phyloP scores from a whole-genome alignment of 2,797 vertebrate species.

The Cyclura pinguis region DNA sequence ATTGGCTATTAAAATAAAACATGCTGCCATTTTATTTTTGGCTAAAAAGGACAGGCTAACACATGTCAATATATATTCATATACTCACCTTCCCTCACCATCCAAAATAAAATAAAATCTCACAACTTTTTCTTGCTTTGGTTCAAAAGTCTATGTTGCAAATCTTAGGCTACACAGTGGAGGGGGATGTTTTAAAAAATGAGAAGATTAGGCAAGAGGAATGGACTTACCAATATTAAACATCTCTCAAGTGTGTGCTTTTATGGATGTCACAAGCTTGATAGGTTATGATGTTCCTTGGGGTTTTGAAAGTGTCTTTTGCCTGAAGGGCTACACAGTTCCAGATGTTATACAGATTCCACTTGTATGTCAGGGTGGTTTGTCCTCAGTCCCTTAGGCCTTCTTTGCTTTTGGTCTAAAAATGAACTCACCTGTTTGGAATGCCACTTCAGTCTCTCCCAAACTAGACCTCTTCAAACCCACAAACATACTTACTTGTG shows the following conservation, averaged over 20 bases:
- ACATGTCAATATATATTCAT: background rate
- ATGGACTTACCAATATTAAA: slow-evolving; percentile 27
- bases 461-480: background rate
- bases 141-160: background rate
- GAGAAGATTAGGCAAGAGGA: slow-evolving; percentile 8
- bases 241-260: background rate
- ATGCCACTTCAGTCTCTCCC: slow-evolving; percentile 3
- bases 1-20: background rate
- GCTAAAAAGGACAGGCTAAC: background rate
- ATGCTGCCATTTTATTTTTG: too few species aligned
- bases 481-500: background rate
- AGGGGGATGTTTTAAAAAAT: background rate
- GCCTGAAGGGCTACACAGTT: slow-evolving; percentile 45
- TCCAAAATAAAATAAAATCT: background rate
- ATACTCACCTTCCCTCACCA: background rate
- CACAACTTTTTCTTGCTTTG: background rate
- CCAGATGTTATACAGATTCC: slow-evolving; percentile 47
- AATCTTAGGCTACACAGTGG: background rate
- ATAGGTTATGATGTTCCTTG: slow-evolving; percentile 20
- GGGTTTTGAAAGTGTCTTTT: slow-evolving; percentile 43
- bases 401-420: slow-evolving; percentile 14
- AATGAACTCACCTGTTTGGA: slow-evolving; percentile 19
- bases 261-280: slow-evolving; percentile 27
- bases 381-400: slow-evolving; percentile 28
- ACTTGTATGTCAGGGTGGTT: slow-evolving; percentile 31